A percentile compares a stretch with the other conserved stretches of the same genome.
phyloP scores from a whole-genome alignment of 2,797 vertebrate species.

The Sebastes steindachneri region DNA sequence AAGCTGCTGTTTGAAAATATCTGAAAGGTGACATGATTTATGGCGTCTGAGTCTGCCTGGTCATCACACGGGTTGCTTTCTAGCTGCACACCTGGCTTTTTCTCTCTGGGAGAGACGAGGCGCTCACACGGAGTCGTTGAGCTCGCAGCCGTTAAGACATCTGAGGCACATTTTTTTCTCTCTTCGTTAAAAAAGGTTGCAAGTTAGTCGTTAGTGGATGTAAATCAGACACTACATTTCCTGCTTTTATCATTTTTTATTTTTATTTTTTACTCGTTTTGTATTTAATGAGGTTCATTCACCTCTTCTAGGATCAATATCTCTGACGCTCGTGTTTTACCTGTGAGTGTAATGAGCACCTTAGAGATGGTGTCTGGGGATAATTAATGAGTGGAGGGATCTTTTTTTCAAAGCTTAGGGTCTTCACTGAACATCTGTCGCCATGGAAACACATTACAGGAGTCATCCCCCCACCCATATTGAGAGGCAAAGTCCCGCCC shows the following conservation, averaged over 20 bases:
- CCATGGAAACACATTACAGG: slow-evolving; percentile 30
- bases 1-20: slow-evolving; percentile 55
- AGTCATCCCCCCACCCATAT: neutral
- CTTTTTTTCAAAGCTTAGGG: neutral
- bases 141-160: neutral
- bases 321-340: neutral
- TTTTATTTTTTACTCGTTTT: neutral
- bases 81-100: slow-evolving; percentile 57
- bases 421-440: slow-evolving; percentile 17
- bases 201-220: neutral
- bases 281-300: slow-evolving; percentile 7
- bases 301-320: slow-evolving; percentile 17
- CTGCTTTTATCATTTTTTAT: neutral
- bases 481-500: too few species aligned
- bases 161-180: slow-evolving; percentile 1
- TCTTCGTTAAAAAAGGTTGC: neutral
- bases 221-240: slow-evolving; percentile 5
- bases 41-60: slow-evolving; percentile 49
- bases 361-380: slow-evolving; percentile 13
- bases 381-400: slow-evolving; percentile 6
- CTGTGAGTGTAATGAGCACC: slow-evolving; percentile 18
- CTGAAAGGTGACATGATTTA: slow-evolving; percentile 65
- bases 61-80: slow-evolving; percentile 59
- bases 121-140: slow-evolving; percentile 9
- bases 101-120: neutral